Evolutionary conservation across 2,888 invertebrate genomes (phyloP).

Genomic region (Erebia palarica): DNA sequence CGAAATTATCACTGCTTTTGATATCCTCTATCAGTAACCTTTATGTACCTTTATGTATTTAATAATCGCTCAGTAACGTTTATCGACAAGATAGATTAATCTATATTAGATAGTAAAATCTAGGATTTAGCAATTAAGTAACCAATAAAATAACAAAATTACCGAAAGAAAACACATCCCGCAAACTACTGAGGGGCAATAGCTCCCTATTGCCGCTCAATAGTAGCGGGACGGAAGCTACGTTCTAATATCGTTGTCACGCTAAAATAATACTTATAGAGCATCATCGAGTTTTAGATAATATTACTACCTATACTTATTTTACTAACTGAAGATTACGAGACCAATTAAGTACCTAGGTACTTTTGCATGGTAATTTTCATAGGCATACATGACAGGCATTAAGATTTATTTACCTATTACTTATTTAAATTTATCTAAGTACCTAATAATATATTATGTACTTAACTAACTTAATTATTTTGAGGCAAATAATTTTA

Average conservation of each 20-base stretch:
- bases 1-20: conserved; percentile 54
- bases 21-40: conserved; percentile 59
- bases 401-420: not conserved
- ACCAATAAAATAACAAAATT: not conserved
- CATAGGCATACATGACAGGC: not conserved
- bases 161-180: not conserved
- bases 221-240: too few relatives aligned
- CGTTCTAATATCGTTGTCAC: not conserved
- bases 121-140: conserved; percentile 1
- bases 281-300: not conserved
- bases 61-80: conserved; percentile 37
- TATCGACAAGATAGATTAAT: conserved; percentile 35
- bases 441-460: not conserved
- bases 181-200: not conserved
- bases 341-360: not conserved
- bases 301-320: too few relatives aligned
- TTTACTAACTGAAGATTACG: not conserved
- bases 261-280: not conserved
- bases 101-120: conserved; percentile 8
- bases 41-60: conserved; percentile 42
- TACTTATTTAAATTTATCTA: not conserved
- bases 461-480: too few relatives aligned
- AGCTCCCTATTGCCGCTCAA: too few relatives aligned
- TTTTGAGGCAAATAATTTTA: too few relatives aligned
- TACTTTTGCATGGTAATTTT: not conserved